Percentiles rank a stretch among this genome's conserved stretches.
Evolutionary conservation across 2,797 vertebrate genomes (phyloP).

Genomic region (Eleutherodactylus coqui): DNA sequence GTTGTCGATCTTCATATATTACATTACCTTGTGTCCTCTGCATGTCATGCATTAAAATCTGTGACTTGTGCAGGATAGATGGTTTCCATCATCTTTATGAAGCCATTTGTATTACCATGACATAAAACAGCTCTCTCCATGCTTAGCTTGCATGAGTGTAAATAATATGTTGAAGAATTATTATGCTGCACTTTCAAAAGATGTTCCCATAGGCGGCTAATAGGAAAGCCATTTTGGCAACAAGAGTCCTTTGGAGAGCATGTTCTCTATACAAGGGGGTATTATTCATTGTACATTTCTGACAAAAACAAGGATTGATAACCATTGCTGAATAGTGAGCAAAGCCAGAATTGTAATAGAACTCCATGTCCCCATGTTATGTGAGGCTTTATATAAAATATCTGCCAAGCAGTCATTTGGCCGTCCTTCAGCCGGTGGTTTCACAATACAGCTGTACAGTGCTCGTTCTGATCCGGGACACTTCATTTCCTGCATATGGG

Average conservation of each 20-base stretch:
- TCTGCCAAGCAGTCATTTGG: constrained; percentile 42
- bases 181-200: constrained; percentile 58
- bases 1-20: constrained; percentile 23
- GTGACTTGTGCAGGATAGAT: constrained; percentile 29
- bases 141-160: constrained; percentile 61
- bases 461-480: constrained; percentile 27
- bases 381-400: constrained; percentile 41
- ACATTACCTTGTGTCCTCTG: constrained; percentile 39
- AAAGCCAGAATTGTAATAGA: constrained; percentile 51
- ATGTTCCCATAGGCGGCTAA: constrained; percentile 61
- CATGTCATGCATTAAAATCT: constrained; percentile 31
- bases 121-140: constrained; percentile 24
- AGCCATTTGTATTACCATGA: constrained; percentile 55
- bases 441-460: constrained; percentile 37
- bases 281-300: constrained; percentile 57
- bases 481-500: constrained; percentile 51
- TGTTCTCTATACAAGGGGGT: constrained; percentile 30
- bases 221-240: constrained; percentile 60
- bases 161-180: constrained; percentile 61
- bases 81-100: constrained; percentile 58
- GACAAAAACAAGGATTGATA: constrained; percentile 60
- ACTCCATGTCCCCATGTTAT: constrained; percentile 39
- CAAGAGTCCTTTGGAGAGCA: constrained; percentile 49
- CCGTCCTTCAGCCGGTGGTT: constrained; percentile 36
- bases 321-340: constrained; percentile 44